Conservation (phyloP, 2,888 invertebrate species). For the Gortyna flavago region DNA sequence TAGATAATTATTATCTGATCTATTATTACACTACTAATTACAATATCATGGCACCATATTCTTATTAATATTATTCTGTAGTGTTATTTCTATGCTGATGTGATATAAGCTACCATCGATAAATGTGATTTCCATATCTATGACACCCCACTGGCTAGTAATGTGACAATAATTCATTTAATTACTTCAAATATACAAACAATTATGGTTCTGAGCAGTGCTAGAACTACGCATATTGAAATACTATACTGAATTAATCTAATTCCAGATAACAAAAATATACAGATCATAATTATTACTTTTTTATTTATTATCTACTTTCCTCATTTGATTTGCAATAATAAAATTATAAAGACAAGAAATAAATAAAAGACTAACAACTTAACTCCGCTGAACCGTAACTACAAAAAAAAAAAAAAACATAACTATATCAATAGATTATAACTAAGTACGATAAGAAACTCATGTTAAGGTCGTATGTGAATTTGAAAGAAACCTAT, state of each 20-base stretch:
- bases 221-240: not conserved
- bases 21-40: not conserved
- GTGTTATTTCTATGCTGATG: constrained; percentile 13
- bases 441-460: constrained; percentile 25
- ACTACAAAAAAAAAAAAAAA: constrained; percentile 17
- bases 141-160: constrained; percentile 31
- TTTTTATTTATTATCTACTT: not conserved
- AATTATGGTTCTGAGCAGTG: not conserved
- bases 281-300: not conserved
- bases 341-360: not conserved
- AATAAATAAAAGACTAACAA: not conserved
- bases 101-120: constrained; percentile 22
- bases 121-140: constrained; percentile 34
- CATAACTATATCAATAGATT: constrained; percentile 23
- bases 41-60: constrained; percentile 10
- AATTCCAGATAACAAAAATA: not conserved
- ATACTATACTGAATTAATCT: not conserved
- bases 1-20: constrained; percentile 8
- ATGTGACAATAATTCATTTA: constrained; percentile 12
- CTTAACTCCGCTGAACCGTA: not conserved
- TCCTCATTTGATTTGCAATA: not conserved
- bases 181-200: too few relatives aligned
- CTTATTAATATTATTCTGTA: constrained; percentile 17
- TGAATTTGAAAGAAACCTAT: too few relatives aligned
- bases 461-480: constrained; percentile 32